phyloP scores from a whole-genome alignment of 1,140 invertebrate genomes.

The Pseudomyrmex concolor region DNA sequence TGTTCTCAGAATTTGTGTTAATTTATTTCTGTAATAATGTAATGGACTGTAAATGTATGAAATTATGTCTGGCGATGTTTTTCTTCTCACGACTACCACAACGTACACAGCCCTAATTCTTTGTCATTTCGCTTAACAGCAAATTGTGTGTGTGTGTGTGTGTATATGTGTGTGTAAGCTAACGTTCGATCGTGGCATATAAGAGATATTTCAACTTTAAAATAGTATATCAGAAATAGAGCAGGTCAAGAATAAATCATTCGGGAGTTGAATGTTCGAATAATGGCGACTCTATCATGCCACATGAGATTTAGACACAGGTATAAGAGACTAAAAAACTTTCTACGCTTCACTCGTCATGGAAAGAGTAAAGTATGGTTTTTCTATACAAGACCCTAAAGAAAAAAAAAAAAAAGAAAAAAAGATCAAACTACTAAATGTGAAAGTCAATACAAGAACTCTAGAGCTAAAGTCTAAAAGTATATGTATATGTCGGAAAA shows the following conservation, averaged over 20 bases:
- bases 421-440: conserved; percentile 63
- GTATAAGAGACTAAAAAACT: conserved; percentile 56
- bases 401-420: background rate
- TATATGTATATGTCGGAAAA: conserved; percentile 20
- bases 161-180: no score
- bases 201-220: background rate
- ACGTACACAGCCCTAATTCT: no score
- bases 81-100: no score
- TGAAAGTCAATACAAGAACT: conserved; percentile 60
- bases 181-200: background rate
- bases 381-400: conserved; percentile 58
- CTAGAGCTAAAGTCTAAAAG: conserved; percentile 35
- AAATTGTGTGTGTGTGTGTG: no score
- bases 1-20: no score
- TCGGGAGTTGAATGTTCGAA: conserved; percentile 7
- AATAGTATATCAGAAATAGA: conserved; percentile 2
- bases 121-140: no score
- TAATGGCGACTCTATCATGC: conserved; percentile 50
- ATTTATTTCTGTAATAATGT: no score
- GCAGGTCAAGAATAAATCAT: conserved; percentile 32
- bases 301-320: conserved; percentile 34
- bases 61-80: no score
- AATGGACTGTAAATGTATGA: no score
- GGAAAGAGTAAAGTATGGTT: conserved; percentile 58
- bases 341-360: conserved; percentile 65